Base-by-base conservation (phyloP, 2,797 vertebrate species). In the Cirrhinus mrigala region DNA sequence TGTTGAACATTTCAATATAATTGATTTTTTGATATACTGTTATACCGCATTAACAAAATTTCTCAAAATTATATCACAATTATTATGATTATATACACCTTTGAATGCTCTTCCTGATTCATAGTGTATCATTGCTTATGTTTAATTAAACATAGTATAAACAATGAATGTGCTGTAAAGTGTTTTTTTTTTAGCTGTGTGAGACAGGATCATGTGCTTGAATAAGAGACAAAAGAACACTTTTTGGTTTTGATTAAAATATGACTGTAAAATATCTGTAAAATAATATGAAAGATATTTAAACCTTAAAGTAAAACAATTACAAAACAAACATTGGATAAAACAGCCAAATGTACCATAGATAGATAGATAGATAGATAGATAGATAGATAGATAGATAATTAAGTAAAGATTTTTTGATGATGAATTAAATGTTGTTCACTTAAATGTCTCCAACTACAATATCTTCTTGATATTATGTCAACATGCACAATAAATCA, bases 391-490 rank as follows among this genome's bases (percentile, higher is more conserved):
- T n/a, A n/a, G n/a, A n/a, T n/a, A n/a, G n/a, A n/a, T n/a, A n/a
- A n/a, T n/a, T n/a, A n/a, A n/a, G n/a, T n/a, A n/a, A n/a, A n/a
- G n/a, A n/a, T n/a, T n/a, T n/a, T n/a, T n/a, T n/a, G n/a, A 88
- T 60, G 81, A 78, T 52, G 85, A 87, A 87, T 71, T 62, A 86
- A 87, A 86, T 86, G 88, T 58, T 89, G 69, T 87, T 90, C 74
- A 85, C 79, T 40, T 82, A 12, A 82, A 77, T 85, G 27, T 3
- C 33, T 27, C 54, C 70, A 84, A 88, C 56, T 75, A 37, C n/a
- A 64, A 33, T 54, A 46, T 84, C 52, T 87, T 79, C 8, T 77
- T 81, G 50, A 54, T 50, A 22, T 58, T 48, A 37, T 2, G 11
- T 70, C 11, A 54, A 27, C 56, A 33, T 84, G 60, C n/a, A 27